Conservation (phyloP, 2,113 vertebrate species). For the Lates calcarifer region DNA sequence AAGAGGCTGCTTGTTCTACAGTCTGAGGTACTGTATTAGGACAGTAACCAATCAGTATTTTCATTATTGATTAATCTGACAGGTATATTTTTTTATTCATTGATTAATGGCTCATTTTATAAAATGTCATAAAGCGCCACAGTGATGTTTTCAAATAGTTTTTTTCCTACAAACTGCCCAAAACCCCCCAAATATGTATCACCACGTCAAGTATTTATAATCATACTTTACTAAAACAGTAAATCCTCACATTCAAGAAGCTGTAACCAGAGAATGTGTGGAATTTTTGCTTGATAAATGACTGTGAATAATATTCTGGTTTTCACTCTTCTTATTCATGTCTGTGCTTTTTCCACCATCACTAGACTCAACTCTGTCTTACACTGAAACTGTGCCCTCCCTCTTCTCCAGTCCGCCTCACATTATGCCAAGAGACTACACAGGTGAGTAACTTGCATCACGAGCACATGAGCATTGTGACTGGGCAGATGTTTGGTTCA, state of each 20-base stretch:
- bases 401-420: conserved; percentile 87
- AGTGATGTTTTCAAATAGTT: neutral
- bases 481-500: neutral
- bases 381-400: conserved; percentile 94
- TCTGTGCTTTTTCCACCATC: conserved; percentile 10
- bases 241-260: neutral
- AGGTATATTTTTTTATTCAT: neutral
- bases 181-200: fast-evolving
- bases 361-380: conserved; percentile 93
- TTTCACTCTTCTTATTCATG: conserved; percentile 9
- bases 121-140: neutral
- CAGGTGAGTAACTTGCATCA: conserved; percentile 86
- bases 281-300: too few relatives aligned
- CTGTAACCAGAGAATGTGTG: neutral
- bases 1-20: neutral
- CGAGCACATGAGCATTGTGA: neutral
- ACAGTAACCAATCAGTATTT: neutral
- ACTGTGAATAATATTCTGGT: neutral
- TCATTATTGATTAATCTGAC: neutral
- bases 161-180: neutral
- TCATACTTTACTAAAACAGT: neutral
- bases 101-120: neutral
- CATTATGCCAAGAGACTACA: conserved; percentile 89
- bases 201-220: too few relatives aligned
- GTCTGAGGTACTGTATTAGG: neutral